These are phyloP conservation scores for Chloroceryle amazona DNA, from an alignment of 2,797 vertebrate genomes.

Conservation along the genomic window DNA sequence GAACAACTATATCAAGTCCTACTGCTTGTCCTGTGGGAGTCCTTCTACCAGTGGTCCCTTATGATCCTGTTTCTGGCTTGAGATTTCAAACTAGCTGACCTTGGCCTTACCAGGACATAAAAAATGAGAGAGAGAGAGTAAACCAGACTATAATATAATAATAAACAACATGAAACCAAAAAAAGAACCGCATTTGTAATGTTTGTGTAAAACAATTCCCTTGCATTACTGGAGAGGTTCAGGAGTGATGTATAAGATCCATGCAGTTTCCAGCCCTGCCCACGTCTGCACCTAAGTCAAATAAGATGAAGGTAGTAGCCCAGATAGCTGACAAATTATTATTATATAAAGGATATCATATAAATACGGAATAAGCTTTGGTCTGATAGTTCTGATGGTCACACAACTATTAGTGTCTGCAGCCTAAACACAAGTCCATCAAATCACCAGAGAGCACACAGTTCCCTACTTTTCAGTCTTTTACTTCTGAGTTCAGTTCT, in stretches of 20 bases:
- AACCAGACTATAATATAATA: not conserved
- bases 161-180: not conserved
- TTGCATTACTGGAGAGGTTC: not conserved
- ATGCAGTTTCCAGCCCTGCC: not conserved
- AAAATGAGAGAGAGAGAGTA: not conserved
- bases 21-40: not conserved
- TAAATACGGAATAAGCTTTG: not conserved
- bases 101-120: not conserved
- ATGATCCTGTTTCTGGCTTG: not conserved
- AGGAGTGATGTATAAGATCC: not conserved
- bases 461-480: not conserved
- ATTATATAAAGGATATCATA: not conserved
- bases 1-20: not conserved
- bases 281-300: not conserved
- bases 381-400: not conserved
- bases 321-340: not conserved
- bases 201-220: not conserved
- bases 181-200: not conserved
- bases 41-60: not conserved
- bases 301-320: not conserved
- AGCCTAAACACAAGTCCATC: not conserved
- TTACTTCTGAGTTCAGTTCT: not conserved
- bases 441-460: not conserved
- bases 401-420: not conserved
- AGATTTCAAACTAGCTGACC: not conserved